Evolutionary conservation across 2,797 vertebrate species (phyloP), one percentile per base, ranked within the genome.

Genomic region (Carcharodon carcharias): DNA sequence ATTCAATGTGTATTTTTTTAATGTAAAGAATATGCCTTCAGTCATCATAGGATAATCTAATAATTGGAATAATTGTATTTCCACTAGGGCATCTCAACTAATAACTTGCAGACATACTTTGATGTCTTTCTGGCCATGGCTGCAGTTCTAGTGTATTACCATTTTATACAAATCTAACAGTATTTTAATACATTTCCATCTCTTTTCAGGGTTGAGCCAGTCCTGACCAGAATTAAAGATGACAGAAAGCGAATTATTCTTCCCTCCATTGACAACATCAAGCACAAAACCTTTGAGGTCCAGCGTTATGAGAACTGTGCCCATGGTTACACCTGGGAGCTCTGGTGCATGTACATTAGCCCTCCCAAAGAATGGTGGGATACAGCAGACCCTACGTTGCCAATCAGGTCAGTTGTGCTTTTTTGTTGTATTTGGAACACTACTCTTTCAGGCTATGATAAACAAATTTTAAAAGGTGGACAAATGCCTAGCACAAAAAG

Each of bases 341-440:
- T 99, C 93, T 99, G 99, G 99, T 99, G 99, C 97, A 99, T 99
- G 99, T 99, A 99, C 97, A 99, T 99, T 98, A 99, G 98, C 97
- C 99, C 99, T 0, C 99, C 99, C 0, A 99, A 99, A 97, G 98
- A 99, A 97, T 99, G 99, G 99, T 99, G 98, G 99, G 99, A 99
- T 0, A 98, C 98, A 0, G 99, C 99, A 0, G 99, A 99, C 97
- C 98, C 98, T 88, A 98, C 99, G 0, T 98, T 99, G 61, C 99
- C 99, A 77, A 99, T 99, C 98, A 99, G 99, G 99, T 98, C 96
- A 0, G 97, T 97, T 0, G 28, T 73, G 45, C 54, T n/a, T 73
- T 77, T 35, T 35, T n/a, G 50, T 77, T 73, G 50, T 50, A n/a
- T 71, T 95, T 73, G 16, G 16, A n/a, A 54, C 31, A 95, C 14